phyloP scores from a whole-genome alignment of 2,888 invertebrate genomes.

The Prenolepis imparis region DNA sequence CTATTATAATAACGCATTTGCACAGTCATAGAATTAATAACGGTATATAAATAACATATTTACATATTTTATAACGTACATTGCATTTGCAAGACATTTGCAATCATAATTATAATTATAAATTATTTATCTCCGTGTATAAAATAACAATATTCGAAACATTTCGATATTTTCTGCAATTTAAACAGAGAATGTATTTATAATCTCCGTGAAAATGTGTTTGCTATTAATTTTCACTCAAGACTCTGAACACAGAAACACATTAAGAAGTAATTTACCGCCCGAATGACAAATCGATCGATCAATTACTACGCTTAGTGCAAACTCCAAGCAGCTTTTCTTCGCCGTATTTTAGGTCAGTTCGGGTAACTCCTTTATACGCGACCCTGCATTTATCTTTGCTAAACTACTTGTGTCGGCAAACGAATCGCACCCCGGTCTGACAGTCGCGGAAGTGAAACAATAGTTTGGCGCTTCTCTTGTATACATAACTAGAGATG shows the following conservation, averaged over 20 bases:
- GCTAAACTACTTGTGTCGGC: slow-evolving; percentile 61
- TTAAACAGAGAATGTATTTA: neutral
- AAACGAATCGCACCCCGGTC: slow-evolving; percentile 69
- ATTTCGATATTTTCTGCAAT: neutral
- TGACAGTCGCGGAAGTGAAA: slow-evolving; percentile 49
- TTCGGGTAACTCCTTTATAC: slow-evolving; percentile 62
- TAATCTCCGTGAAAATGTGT: slow-evolving; percentile 5
- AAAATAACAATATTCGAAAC: neutral
- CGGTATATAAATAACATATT: neutral
- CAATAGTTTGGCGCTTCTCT: slow-evolving; percentile 62
- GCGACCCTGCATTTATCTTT: slow-evolving; percentile 67
- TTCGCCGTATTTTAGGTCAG: slow-evolving; percentile 58
- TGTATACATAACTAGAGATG: slow-evolving; percentile 60
- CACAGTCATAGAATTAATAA: slow-evolving; percentile 22
- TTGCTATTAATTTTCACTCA: neutral
- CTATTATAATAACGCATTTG: slow-evolving; percentile 1
- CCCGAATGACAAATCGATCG: slow-evolving; percentile 32
- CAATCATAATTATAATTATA: slow-evolving; percentile 17
- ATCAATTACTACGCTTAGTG: slow-evolving; percentile 45
- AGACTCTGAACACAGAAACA: slow-evolving; percentile 2
- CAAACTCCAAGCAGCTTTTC: slow-evolving; percentile 25
- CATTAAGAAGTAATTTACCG: slow-evolving; percentile 35
- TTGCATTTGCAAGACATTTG: slow-evolving; percentile 21
- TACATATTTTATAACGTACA: slow-evolving; percentile 18
- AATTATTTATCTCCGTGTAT: slow-evolving; percentile 13